Conservation (phyloP, 92 coral and sea anemone genomes). For the Epizoanthus ramosus region DNA sequence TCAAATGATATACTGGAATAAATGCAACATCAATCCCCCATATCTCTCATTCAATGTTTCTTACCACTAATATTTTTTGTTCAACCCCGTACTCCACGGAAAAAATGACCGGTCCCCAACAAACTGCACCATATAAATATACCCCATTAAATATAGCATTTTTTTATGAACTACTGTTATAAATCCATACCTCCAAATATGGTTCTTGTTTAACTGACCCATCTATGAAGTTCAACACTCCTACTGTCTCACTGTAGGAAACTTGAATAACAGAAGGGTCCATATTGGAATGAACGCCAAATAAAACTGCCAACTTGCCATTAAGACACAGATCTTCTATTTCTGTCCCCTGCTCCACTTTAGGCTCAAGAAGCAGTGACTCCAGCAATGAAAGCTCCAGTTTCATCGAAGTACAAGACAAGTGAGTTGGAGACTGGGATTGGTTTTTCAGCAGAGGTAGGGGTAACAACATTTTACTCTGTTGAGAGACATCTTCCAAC, state of each 20-base stretch:
- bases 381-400: slow-evolving; percentile 29
- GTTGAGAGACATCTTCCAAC: not conserved
- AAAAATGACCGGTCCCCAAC: too few species aligned
- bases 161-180: too few species aligned
- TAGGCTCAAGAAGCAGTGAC: slow-evolving; percentile 4
- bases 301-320: slow-evolving; percentile 25
- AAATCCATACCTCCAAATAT: slow-evolving; percentile 19
- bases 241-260: not conserved
- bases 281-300: not conserved
- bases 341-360: not conserved
- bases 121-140: too few species aligned
- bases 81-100: too few species aligned
- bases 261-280: not conserved
- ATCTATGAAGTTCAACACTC: slow-evolving; percentile 22
- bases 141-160: too few species aligned
- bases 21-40: too few species aligned
- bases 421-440: not conserved
- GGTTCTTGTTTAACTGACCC: slow-evolving; percentile 19
- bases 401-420: slow-evolving; percentile 7
- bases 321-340: not conserved
- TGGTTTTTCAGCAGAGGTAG: not conserved
- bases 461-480: not conserved
- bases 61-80: too few species aligned
- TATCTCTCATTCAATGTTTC: too few species aligned
- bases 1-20: too few species aligned